phyloP scores from a whole-genome alignment of 2,888 invertebrate genomes.

The Zootermopsis nevadensis region DNA sequence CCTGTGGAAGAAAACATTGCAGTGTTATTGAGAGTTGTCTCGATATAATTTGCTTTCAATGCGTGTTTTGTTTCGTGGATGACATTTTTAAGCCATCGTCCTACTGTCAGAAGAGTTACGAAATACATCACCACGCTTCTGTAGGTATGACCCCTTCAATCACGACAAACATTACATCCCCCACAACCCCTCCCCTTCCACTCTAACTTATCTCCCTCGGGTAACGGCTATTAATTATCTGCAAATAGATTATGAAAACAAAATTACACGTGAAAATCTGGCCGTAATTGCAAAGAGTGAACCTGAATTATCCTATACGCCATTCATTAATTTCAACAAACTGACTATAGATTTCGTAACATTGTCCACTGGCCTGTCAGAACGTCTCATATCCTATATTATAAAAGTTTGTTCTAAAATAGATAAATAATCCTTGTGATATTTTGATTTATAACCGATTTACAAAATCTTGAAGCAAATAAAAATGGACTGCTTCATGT shows the following conservation, averaged over 20 bases:
- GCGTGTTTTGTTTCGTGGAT: background rate
- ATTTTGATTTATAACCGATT: no score
- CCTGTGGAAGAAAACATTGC: no score
- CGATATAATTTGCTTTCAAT: background rate
- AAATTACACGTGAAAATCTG: background rate
- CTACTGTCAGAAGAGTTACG: background rate
- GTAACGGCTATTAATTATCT: background rate
- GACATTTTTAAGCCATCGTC: background rate
- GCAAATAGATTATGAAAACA: background rate
- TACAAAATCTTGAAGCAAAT: background rate
- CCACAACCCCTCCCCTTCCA: background rate
- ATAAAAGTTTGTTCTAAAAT: no score
- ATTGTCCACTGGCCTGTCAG: no score
- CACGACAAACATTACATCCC: background rate
- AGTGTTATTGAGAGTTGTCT: background rate
- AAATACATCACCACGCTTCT: background rate
- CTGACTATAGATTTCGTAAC: background rate
- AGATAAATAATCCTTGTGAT: no score
- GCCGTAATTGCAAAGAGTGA: background rate
- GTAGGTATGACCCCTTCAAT: background rate
- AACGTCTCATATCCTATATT: no score
- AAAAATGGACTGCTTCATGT: background rate
- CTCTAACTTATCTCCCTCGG: background rate
- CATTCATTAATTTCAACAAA: background rate
- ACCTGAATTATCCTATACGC: background rate